These are phyloP conservation scores for Hemitrygon akajei DNA, from an alignment of 2,797 vertebrate genomes.

Conservation along the genomic window DNA sequence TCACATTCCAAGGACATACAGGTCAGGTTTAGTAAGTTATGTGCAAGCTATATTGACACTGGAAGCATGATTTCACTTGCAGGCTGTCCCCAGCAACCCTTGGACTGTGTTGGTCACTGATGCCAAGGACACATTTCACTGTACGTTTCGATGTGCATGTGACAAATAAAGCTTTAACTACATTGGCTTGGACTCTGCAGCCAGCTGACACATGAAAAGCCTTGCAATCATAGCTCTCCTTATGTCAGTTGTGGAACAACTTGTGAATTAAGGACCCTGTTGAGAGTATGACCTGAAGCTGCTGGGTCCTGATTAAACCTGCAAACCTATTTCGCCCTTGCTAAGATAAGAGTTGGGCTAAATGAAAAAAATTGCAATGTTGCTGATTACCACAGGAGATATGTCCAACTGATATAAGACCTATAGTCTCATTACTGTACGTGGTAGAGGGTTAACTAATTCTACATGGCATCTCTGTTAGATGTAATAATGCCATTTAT, in stretches of 20 bases:
- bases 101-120: too few species aligned
- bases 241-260: background rate
- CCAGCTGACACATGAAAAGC: background rate
- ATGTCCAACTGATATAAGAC: background rate
- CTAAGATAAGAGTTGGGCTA: background rate
- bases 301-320: conserved; percentile 8
- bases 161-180: background rate
- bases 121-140: too few species aligned
- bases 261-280: conserved; percentile 25
- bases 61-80: too few species aligned
- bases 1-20: too few species aligned
- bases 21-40: too few species aligned
- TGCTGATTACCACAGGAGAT: background rate
- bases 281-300: background rate
- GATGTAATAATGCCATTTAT: background rate
- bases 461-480: too few species aligned
- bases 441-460: background rate
- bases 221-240: background rate
- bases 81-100: too few species aligned
- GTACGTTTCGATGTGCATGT: too few species aligned
- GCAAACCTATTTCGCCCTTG: background rate
- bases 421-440: background rate
- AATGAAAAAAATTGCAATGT: background rate
- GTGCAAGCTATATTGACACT: too few species aligned
- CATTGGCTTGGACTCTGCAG: too few species aligned